phyloP scores from a whole-genome alignment of 1,140 invertebrate species.

The Brachionus rotundiformis region DNA sequence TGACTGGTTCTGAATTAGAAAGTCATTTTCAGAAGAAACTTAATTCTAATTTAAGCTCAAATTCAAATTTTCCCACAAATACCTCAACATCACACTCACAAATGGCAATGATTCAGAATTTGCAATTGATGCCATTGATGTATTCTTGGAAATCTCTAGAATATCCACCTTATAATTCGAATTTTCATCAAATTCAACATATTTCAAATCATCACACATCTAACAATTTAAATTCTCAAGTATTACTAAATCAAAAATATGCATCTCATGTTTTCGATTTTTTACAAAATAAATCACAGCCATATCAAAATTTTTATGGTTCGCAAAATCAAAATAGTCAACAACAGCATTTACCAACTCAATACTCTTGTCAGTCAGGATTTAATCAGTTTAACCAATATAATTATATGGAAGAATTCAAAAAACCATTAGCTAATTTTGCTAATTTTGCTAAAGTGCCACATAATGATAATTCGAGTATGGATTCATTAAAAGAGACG shows the following conservation, averaged over 20 bases:
- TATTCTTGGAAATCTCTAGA: conserved; percentile 31
- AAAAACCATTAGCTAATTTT: conserved; percentile 22
- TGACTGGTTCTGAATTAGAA: not conserved
- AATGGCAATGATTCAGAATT: conserved; percentile 11
- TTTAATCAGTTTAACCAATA: conserved; percentile 38
- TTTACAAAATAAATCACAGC: conserved; percentile 2
- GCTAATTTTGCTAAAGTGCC: not conserved
- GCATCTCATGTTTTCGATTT: conserved; percentile 30
- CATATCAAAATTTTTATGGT: not conserved
- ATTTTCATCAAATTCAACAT: conserved; percentile 4
- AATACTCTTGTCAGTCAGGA: not conserved
- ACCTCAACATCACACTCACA: not conserved
- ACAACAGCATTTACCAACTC: not conserved
- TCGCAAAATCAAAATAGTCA: conserved; percentile 5
- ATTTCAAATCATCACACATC: not conserved
- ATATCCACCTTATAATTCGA: not conserved
- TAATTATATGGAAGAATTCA: conserved; percentile 30
- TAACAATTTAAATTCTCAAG: not conserved
- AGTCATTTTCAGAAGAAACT: not conserved
- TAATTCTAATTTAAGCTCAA: not conserved
- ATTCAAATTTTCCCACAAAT: not conserved
- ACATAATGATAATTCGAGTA: not conserved
- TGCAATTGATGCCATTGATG: conserved; percentile 30
- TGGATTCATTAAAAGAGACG: conserved; percentile 26
- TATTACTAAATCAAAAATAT: conserved; percentile 6